Conservation (phyloP, 2,113 vertebrate genomes). For the Nesospiza acunhae region DNA sequence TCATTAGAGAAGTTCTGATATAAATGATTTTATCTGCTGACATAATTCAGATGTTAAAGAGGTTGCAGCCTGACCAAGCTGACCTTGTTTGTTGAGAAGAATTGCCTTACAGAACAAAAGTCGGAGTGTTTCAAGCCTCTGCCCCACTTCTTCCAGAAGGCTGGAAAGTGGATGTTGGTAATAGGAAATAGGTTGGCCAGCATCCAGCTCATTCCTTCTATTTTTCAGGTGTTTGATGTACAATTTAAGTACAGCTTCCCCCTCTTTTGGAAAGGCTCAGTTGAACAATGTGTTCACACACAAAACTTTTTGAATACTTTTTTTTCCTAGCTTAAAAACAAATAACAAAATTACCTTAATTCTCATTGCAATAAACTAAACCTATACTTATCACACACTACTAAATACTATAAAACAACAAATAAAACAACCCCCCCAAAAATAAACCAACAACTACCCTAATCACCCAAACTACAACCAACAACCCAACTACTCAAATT, state of each 20-base stretch:
- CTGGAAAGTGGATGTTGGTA: neutral
- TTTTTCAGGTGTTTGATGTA: neutral
- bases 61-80: neutral
- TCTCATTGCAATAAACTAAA: neutral
- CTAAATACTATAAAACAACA: neutral
- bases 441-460: neutral
- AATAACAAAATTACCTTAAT: neutral
- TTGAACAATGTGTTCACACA: neutral
- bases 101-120: neutral
- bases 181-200: neutral
- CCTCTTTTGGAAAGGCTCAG: neutral
- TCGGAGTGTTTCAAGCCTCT: neutral
- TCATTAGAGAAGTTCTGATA: neutral
- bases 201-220: neutral
- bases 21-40: neutral
- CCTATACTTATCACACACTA: neutral
- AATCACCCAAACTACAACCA: neutral
- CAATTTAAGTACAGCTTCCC: neutral
- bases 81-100: neutral
- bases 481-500: neutral
- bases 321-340: neutral
- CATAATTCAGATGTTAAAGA: neutral
- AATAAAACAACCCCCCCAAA: neutral
- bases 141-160: neutral
- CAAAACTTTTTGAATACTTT: neutral